A percentile compares a stretch with the other conserved stretches of the same genome.
phyloP scores from a whole-genome alignment of 2,888 invertebrate genomes.

The Eutolmus rufibarbis region DNA sequence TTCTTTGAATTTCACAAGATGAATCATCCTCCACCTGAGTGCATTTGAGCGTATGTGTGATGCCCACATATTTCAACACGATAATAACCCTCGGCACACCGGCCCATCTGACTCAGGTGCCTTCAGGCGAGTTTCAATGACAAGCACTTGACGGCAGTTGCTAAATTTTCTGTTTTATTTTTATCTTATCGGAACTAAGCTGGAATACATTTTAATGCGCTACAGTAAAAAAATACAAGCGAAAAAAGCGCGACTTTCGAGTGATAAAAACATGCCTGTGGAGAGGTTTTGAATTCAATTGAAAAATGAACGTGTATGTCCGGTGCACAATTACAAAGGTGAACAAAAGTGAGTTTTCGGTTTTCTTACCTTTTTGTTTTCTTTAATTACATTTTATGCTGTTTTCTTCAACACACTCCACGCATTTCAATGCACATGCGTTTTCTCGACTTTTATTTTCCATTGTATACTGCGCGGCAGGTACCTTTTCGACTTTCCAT shows the following conservation, averaged over 20 bases:
- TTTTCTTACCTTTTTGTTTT: neutral
- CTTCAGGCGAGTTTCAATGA: neutral
- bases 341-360: neutral
- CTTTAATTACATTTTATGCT: neutral
- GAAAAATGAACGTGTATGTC: neutral
- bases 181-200: neutral
- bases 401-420: neutral
- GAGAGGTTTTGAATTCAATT: neutral
- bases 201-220: neutral
- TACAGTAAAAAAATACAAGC: neutral
- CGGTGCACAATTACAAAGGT: neutral
- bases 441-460: neutral
- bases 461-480: neutral
- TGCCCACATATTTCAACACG: neutral
- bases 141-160: neutral
- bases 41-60: neutral
- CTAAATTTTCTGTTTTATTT: neutral
- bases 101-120: neutral
- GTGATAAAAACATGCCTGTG: neutral
- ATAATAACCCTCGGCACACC: neutral
- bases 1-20: neutral
- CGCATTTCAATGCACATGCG: neutral
- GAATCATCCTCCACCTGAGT: neutral
- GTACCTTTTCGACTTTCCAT: neutral
- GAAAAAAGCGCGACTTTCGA: neutral